phyloP scores from a whole-genome alignment of 1,140 invertebrate genomes.

The Drosophila sulfurigaster region DNA sequence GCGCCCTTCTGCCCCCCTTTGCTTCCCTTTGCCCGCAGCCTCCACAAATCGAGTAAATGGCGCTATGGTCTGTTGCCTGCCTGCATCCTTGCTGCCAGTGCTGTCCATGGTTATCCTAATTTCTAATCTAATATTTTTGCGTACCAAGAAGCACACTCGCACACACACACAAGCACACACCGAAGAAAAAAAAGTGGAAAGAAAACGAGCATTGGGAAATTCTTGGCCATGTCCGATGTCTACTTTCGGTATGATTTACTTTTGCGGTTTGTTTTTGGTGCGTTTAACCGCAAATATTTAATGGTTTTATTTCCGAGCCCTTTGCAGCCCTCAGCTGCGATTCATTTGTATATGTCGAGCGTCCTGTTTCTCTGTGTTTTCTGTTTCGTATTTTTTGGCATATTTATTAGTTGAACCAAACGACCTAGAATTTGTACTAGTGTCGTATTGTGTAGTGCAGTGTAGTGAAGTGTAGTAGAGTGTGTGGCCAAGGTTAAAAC shows the following conservation, averaged over 20 bases:
- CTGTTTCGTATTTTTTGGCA: constrained; percentile 64
- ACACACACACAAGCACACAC: constrained; percentile 1
- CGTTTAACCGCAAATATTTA: constrained; percentile 84
- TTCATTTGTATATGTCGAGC: constrained; percentile 72
- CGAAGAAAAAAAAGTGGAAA: not conserved
- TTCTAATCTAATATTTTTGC: constrained; percentile 84
- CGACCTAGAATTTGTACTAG: constrained; percentile 67
- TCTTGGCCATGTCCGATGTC: constrained; percentile 67
- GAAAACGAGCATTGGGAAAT: constrained; percentile 52
- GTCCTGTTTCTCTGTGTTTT: constrained; percentile 13
- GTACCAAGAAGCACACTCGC: constrained; percentile 33
- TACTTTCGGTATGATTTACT: constrained; percentile 79
- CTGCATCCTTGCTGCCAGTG: constrained; percentile 10
- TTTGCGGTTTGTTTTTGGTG: constrained; percentile 82
- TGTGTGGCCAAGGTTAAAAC: constrained; percentile 53
- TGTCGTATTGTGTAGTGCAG: constrained; percentile 7
- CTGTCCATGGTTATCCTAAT: constrained; percentile 74
- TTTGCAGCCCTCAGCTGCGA: constrained; percentile 70
- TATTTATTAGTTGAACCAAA: constrained; percentile 76
- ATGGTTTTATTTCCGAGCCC: constrained; percentile 74
- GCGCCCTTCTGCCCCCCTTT: not conserved
- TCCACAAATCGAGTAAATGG: constrained; percentile 58
- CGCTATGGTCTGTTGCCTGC: constrained; percentile 70
- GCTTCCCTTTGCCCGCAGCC: constrained; percentile 21
- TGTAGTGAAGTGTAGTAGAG: not conserved